Evolutionary conservation across 2,888 invertebrate genomes (phyloP).

Genomic region (Eristalis tenax): DNA sequence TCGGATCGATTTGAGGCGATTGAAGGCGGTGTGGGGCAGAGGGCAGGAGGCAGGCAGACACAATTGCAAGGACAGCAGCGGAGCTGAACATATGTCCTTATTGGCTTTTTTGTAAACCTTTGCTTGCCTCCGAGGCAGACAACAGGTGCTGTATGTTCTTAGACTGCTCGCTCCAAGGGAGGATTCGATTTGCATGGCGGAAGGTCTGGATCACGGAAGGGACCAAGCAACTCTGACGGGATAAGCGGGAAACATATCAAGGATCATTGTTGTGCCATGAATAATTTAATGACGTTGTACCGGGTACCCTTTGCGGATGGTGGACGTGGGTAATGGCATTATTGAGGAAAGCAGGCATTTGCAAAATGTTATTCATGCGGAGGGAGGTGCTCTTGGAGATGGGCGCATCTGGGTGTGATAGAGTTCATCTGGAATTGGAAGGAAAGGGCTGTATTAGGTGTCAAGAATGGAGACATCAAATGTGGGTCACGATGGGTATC

Average conservation of each 20-base stretch:
- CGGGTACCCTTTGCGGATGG: not conserved
- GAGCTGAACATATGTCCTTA: not conserved
- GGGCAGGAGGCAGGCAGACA: not conserved
- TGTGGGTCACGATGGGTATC: no score
- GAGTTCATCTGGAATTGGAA: no score
- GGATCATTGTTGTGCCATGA: not conserved
- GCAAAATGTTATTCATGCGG: no score
- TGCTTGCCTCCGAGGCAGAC: not conserved
- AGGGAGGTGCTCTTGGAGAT: no score
- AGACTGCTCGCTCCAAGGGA: not conserved
- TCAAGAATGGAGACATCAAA: no score
- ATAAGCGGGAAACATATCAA: not conserved
- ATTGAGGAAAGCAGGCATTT: not conserved
- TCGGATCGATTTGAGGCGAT: conserved; percentile 22
- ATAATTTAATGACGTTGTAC: not conserved
- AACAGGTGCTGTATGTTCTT: conserved; percentile 12
- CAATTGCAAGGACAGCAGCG: not conserved
- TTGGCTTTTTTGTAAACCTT: not conserved
- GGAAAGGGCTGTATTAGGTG: no score
- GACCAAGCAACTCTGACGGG: not conserved
- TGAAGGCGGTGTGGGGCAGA: not conserved
- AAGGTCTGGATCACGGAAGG: not conserved
- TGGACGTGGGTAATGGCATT: not conserved
- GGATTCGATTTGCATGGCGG: not conserved
- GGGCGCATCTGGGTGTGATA: no score